A percentile compares a stretch with the other conserved stretches of the same genome.
Evolutionary conservation across 2,113 vertebrate species (phyloP).

Genomic region (Onychorhynchus coronatus): DNA sequence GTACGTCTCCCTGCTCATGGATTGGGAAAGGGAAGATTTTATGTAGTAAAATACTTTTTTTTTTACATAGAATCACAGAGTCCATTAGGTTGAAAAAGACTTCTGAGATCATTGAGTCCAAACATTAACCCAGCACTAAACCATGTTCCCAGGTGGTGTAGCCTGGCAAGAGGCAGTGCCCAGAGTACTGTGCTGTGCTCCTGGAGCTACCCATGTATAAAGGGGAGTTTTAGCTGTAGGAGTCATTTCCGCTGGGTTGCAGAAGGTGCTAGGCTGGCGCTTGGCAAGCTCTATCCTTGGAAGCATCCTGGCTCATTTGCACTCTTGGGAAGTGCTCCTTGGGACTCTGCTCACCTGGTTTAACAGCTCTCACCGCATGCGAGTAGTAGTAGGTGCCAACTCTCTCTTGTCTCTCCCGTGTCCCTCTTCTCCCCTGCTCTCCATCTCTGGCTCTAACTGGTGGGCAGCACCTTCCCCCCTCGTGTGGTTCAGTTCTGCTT

Average conservation of each 20-base stretch:
- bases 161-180: fast-evolving
- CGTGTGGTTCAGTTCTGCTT: slow-evolving; percentile 56
- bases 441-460: slow-evolving; percentile 2
- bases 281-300: neutral
- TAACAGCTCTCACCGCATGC: slow-evolving; percentile 76
- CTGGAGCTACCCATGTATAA: slow-evolving; percentile 44
- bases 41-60: neutral
- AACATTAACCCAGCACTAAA: neutral
- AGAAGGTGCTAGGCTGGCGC: neutral
- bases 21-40: neutral
- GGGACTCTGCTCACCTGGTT: slow-evolving; percentile 52
- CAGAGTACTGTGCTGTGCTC: slow-evolving; percentile 6
- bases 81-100: neutral
- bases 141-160: fast-evolving
- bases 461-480: neutral
- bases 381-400: slow-evolving; percentile 50
- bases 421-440: slow-evolving; percentile 6
- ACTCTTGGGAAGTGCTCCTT: neutral
- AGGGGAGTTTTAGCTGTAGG: neutral
- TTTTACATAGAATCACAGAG: neutral
- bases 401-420: slow-evolving; percentile 22
- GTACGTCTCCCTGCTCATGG: neutral
- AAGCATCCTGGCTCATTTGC: neutral
- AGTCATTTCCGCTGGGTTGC: neutral
- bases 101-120: neutral